Percentiles rank a stretch among this genome's conserved stretches.
phyloP scores from a whole-genome alignment of 2,797 vertebrate species.

The Crax fasciolata region DNA sequence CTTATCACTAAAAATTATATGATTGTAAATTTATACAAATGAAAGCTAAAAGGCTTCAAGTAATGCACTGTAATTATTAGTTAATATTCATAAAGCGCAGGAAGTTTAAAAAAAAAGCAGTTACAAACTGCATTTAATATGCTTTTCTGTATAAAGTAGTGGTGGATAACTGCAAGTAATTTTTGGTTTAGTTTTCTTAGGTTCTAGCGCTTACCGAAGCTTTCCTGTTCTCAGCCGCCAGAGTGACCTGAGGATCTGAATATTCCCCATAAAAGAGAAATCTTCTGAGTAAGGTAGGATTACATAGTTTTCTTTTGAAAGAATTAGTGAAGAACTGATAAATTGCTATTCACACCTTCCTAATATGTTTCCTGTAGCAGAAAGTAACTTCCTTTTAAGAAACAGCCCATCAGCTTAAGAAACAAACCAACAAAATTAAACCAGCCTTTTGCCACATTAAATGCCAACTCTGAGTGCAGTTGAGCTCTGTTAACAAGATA shows the following conservation, averaged over 20 bases:
- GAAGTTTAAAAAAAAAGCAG: not conserved
- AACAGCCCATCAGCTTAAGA: not conserved
- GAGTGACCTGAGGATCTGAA: not conserved
- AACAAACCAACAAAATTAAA: not conserved
- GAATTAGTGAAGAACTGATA: not conserved
- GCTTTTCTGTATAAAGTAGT: not conserved
- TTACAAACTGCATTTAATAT: not conserved
- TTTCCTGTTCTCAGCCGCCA: not conserved
- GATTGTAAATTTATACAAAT: conserved; percentile 35
- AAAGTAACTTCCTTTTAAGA: not conserved
- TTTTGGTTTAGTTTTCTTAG: not conserved
- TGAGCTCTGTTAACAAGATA: not conserved
- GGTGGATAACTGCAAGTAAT: not conserved
- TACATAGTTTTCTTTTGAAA: not conserved
- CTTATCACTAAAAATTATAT: not conserved
- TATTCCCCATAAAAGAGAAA: not conserved
- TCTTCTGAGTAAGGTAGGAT: not conserved
- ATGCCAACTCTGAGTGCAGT: not conserved
- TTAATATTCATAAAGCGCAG: not conserved
- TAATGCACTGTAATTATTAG: not conserved
- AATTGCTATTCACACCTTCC: not conserved
- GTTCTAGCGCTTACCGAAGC: not conserved
- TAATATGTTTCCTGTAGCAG: not conserved
- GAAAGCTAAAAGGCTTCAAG: not conserved
- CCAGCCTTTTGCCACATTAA: not conserved